A percentile compares a stretch with the other conserved stretches of the same genome.
Conservation (phyloP, 2,888 invertebrate species). For the Thymelicus sylvestris region DNA sequence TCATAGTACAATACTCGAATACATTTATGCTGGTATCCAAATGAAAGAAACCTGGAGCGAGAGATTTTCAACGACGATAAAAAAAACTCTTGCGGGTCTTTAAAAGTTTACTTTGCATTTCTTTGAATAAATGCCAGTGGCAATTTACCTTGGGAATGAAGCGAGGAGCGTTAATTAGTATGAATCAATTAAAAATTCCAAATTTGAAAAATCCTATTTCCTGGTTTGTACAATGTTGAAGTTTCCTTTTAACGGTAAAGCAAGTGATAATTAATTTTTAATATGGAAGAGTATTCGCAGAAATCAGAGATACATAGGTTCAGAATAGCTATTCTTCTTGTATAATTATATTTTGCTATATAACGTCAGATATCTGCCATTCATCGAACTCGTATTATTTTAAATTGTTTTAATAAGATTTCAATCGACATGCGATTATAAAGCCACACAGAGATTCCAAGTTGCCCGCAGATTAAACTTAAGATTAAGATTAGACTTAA, state of each 20-base stretch:
- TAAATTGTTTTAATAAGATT: no score
- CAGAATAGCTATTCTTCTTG: no score
- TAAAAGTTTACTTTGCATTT: conserved; percentile 31
- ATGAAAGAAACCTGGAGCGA: conserved; percentile 12
- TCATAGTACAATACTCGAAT: conserved; percentile 3
- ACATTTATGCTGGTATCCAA: conserved; percentile 14
- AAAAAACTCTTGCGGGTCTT: conserved; percentile 15
- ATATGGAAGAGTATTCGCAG: background rate
- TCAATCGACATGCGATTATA: no score
- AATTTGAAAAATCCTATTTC: conserved; percentile 6
- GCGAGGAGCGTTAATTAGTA: conserved; percentile 18
- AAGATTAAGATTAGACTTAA: no score
- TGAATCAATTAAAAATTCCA: conserved; percentile 16
- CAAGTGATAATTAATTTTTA: background rate
- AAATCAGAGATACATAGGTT: no score
- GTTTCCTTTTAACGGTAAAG: background rate
- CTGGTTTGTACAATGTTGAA: conserved; percentile 23
- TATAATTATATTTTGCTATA: no score
- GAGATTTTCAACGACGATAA: conserved; percentile 19
- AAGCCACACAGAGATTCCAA: no score
- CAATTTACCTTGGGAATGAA: conserved; percentile 16
- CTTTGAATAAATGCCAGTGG: conserved; percentile 11
- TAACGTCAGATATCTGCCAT: no score
- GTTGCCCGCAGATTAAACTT: no score
- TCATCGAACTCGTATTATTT: no score